Evolutionary conservation across 2,797 vertebrate genomes (phyloP).

Genomic region (Catostomus latipinnis): DNA sequence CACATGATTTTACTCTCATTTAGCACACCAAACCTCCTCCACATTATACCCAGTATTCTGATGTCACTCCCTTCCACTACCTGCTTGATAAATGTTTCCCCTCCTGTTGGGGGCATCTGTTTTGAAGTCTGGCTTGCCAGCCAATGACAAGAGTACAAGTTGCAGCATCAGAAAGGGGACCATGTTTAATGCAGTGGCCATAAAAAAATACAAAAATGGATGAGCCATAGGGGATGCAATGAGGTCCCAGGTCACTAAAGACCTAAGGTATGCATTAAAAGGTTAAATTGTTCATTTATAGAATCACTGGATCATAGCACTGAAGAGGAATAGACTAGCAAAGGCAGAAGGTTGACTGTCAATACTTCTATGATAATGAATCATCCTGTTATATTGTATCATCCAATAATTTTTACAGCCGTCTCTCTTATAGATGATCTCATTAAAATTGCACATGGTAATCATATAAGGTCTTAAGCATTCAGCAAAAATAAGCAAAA

Average conservation of each 20-base stretch:
- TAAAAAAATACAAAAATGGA: too few relatives aligned
- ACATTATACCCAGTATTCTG: slow-evolving; percentile 50
- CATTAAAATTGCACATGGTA: not conserved
- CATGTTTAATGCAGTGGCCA: slow-evolving; percentile 67
- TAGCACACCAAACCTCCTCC: slow-evolving; percentile 44
- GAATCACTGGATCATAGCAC: not conserved
- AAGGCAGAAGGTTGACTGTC: not conserved
- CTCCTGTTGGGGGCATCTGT: slow-evolving; percentile 36
- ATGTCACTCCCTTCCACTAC: slow-evolving; percentile 53
- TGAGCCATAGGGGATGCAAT: too few relatives aligned
- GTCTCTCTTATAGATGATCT: not conserved
- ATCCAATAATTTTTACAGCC: not conserved
- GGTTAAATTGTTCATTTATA: too few relatives aligned
- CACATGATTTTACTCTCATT: slow-evolving; percentile 8
- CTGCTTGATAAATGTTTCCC: slow-evolving; percentile 64
- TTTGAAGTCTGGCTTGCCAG: slow-evolving; percentile 59
- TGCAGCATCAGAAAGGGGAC: slow-evolving; percentile 63
- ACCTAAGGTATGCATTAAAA: too few relatives aligned
- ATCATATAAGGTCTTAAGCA: not conserved
- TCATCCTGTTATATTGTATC: not conserved
- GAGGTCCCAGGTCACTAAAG: too few relatives aligned
- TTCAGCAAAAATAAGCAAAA: not conserved
- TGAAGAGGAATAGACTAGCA: not conserved
- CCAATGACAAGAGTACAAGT: slow-evolving; percentile 77
- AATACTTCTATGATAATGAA: not conserved